Percentiles rank a stretch among this genome's conserved stretches.
These are phyloP conservation scores for Ochropleura plecta DNA, from an alignment of 2,888 invertebrate genomes.

Conservation along the genomic window DNA sequence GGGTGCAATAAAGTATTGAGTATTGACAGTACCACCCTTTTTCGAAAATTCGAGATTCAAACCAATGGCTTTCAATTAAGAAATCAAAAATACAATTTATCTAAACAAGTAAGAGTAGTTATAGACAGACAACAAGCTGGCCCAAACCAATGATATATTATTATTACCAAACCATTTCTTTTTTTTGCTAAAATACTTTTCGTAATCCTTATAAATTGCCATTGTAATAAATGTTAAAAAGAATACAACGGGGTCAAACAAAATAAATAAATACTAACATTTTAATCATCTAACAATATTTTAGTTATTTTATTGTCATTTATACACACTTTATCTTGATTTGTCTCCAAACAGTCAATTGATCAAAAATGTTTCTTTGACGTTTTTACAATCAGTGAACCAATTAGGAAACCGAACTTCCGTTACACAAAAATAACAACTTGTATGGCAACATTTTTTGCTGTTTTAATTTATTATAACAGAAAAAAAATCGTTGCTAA, in stretches of 20 bases:
- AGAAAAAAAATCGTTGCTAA: not conserved
- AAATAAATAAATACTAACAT: constrained; percentile 27
- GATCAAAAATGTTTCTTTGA: constrained; percentile 22
- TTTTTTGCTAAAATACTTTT: not conserved
- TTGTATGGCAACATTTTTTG: not conserved
- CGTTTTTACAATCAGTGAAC: constrained; percentile 7
- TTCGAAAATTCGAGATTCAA: not conserved
- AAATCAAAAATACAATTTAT: too few relatives aligned
- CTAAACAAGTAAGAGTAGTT: not conserved
- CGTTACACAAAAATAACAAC: not conserved
- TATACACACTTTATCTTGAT: constrained; percentile 50
- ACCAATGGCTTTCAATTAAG: not conserved
- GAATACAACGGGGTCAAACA: constrained; percentile 16
- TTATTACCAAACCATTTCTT: not conserved
- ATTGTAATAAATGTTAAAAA: constrained; percentile 10
- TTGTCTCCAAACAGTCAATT: constrained; percentile 34
- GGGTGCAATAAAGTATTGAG: too few relatives aligned
- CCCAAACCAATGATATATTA: not conserved
- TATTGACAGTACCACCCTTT: not conserved
- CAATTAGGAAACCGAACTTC: constrained; percentile 24
- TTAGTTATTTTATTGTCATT: constrained; percentile 39
- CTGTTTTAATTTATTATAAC: not conserved
- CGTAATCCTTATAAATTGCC: constrained; percentile 8
- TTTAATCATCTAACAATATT: constrained; percentile 37
- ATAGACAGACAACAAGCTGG: not conserved